Conservation (phyloP, 2,113 vertebrate genomes). For the Clarias gariepinus region DNA sequence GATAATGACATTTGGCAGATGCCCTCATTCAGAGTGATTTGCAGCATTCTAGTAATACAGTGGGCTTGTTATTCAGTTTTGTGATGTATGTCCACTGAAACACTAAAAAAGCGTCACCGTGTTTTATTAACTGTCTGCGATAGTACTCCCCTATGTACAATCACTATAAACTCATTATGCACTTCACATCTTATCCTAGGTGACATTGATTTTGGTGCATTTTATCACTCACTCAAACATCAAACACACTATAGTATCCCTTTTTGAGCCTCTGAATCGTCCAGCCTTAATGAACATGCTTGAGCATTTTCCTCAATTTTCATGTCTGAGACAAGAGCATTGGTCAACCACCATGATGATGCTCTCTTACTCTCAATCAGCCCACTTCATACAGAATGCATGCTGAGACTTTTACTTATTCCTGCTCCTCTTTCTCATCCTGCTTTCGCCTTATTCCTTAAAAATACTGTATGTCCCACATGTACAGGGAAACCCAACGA, state of each 20-base stretch:
- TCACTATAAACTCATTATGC: not conserved
- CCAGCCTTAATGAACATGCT: not conserved
- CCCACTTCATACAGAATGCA: not conserved
- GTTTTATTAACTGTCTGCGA: not conserved
- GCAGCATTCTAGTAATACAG: not conserved
- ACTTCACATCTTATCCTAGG: not conserved
- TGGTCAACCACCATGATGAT: not conserved
- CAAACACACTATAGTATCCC: not conserved
- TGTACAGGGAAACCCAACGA: not conserved
- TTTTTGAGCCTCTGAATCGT: not conserved
- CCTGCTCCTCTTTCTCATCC: not conserved
- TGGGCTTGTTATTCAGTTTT: not conserved
- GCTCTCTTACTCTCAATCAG: not conserved
- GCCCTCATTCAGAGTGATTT: not conserved
- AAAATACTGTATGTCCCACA: too few species aligned
- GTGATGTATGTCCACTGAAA: not conserved
- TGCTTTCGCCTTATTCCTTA: too few species aligned
- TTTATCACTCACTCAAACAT: not conserved
- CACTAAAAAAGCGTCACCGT: not conserved
- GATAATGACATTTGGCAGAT: not conserved
- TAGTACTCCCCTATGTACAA: not conserved
- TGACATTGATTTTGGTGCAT: not conserved
- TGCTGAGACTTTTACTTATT: not conserved
- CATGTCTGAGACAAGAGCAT: not conserved
- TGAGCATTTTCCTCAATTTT: not conserved